These are phyloP conservation scores for Hyposmocoma kahamanoa DNA, from an alignment of 1,140 invertebrate species.

Conservation along the genomic window DNA sequence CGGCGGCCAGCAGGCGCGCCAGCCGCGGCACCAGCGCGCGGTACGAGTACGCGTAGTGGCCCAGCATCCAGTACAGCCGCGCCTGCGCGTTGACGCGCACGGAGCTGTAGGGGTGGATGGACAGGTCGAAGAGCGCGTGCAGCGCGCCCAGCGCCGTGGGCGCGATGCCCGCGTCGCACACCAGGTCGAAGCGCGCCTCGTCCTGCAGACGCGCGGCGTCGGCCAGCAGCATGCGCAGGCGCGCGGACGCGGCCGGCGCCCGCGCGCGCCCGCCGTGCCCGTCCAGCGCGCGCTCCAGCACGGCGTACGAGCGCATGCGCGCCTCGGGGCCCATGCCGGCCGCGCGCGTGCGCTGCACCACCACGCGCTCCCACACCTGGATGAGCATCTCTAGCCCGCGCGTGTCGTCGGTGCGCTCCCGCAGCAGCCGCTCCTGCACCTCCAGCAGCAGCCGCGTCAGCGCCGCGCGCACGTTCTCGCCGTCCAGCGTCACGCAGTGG, in stretches of 20 bases:
- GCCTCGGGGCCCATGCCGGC: constrained; percentile 29
- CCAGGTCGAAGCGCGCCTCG: constrained; percentile 42
- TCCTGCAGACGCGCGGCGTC: constrained; percentile 47
- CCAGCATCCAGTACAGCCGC: constrained; percentile 51
- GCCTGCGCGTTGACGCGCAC: constrained; percentile 50
- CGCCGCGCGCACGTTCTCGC: constrained; percentile 41
- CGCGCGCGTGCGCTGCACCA: constrained; percentile 32
- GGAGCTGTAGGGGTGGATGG: constrained; percentile 49
- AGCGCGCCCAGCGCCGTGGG: constrained; percentile 35
- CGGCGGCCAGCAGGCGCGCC: constrained; percentile 22
- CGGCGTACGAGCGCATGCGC: constrained; percentile 39
- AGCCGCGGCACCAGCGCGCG: constrained; percentile 41
- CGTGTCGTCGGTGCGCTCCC: constrained; percentile 50
- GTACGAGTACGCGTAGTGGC: constrained; percentile 56
- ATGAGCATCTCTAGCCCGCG: constrained; percentile 54
- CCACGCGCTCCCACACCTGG: constrained; percentile 53
- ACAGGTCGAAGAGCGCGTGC: constrained; percentile 44
- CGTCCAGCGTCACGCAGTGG: constrained; percentile 34
- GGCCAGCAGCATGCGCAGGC: constrained; percentile 38
- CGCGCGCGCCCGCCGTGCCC: constrained; percentile 28
- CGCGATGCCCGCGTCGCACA: constrained; percentile 50
- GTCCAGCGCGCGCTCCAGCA: constrained; percentile 47
- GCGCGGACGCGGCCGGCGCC: constrained; percentile 13
- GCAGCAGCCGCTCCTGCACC: constrained; percentile 44
- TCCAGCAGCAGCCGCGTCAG: constrained; percentile 32